Evolutionary conservation across 2,113 vertebrate species (phyloP), one percentile per base, ranked within the genome.

Genomic region (Corythaeola cristata): DNA sequence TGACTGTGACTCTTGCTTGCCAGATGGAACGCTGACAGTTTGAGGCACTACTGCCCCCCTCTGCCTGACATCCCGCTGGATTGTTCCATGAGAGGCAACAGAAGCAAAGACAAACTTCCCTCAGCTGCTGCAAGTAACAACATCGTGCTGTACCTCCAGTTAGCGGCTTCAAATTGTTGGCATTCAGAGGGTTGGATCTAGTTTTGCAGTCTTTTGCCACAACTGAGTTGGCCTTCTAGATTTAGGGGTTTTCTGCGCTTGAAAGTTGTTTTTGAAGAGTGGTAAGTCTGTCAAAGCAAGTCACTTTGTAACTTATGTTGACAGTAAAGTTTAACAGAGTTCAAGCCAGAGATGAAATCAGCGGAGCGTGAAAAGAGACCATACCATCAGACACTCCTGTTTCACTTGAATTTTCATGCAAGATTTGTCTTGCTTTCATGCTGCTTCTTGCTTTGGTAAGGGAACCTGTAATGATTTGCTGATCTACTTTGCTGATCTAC

Each of bases 311-410:
- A 91, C 60, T 91, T 50, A 45, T 4, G 11, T 6, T 59, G 58
- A 60, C 20, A 19, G 93, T 90, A 80, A 93, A 83, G 67, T 92
- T 94, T 88, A 94, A 92, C 85, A 76, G 88, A 88, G 71, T 74
- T 93, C 55, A 92, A 92, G 63, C 22, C 22, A 50, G 45, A 85
- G 45, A 58, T 44, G 41, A 74, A 90, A 73, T 80, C 59, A 83
- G 55, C 47, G 50, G n/a, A 50, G 72, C 27, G 26, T 37, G n/a
- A 53, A 90, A 73, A 68, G 45, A 90, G 59, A 41, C 28, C 19
- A 23, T 33, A 21, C 17, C 18, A 50, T 74, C 68, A 67, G 35
- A 56, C 41, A 74, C n/a, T 69, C 85, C 66, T 55, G n/a, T 39
- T 88, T 89, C 68, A 41, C 73, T 55, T 74, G 55, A 58, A 55